Evolutionary conservation across 1,140 invertebrate genomes (phyloP).

Genomic region (Cydia splendana): DNA sequence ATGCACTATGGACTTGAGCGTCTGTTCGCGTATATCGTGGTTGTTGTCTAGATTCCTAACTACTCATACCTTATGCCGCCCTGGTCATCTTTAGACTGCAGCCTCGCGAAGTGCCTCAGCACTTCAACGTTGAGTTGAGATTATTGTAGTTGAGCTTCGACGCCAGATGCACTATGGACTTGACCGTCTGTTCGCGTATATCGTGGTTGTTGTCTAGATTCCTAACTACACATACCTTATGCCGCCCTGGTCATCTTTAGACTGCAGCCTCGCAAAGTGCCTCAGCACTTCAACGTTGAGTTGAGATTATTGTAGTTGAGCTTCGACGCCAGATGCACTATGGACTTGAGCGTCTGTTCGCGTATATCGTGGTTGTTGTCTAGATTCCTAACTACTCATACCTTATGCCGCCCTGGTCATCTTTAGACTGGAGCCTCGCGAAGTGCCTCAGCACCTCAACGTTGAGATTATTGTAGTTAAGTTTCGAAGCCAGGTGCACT

Average conservation of each 20-base stretch:
- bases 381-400: constrained; percentile 36
- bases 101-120: constrained; percentile 95
- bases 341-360: constrained; percentile 98
- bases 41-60: constrained; percentile 85
- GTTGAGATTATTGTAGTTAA: constrained; percentile 99
- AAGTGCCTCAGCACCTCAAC: constrained; percentile 98
- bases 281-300: constrained; percentile 97
- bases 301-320: constrained; percentile 99
- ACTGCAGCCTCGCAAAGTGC: constrained; percentile 97
- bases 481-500: constrained; percentile 95
- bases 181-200: constrained; percentile 98
- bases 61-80: constrained; percentile 83
- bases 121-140: constrained; percentile 98
- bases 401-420: constrained; percentile 92
- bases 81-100: constrained; percentile 97
- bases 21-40: constrained; percentile 97
- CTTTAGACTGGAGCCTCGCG: constrained; percentile 95
- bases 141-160: constrained; percentile 99
- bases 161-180: constrained; percentile 96
- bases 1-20: constrained; percentile 98
- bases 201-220: constrained; percentile 80
- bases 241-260: constrained; percentile 94
- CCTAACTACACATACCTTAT: constrained; percentile 41
- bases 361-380: constrained; percentile 97
- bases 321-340: constrained; percentile 96